A percentile compares a stretch with the other conserved stretches of the same genome.
Evolutionary conservation across 2,113 vertebrate species (phyloP).

Genomic region (Circaetus gallicus): DNA sequence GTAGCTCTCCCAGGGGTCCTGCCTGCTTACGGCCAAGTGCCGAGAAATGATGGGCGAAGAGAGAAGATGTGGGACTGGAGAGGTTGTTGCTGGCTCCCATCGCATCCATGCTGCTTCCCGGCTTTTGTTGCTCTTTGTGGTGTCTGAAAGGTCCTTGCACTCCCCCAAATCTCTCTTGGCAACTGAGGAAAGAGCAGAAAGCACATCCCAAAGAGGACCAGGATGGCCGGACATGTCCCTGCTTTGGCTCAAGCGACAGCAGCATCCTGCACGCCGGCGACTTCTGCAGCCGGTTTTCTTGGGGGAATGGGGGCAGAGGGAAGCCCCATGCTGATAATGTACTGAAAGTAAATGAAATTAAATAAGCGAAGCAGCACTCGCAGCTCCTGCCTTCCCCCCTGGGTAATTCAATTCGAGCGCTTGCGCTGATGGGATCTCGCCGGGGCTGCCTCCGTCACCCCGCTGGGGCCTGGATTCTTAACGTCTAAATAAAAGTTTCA

Average conservation of each 20-base stretch:
- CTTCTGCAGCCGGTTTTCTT: constrained; percentile 28
- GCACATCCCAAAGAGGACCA: not conserved
- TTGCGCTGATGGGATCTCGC: constrained; percentile 73
- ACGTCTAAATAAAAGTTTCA: constrained; percentile 79
- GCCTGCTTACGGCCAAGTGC: not conserved
- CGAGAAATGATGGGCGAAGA: not conserved
- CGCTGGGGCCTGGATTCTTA: constrained; percentile 74
- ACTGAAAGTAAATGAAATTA: constrained; percentile 82
- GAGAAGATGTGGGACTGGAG: not conserved
- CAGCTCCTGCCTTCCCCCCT: constrained; percentile 73
- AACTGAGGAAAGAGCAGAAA: not conserved
- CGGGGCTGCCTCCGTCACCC: constrained; percentile 74
- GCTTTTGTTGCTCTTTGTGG: not conserved
- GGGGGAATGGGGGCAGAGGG: constrained; percentile 41
- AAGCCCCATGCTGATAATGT: constrained; percentile 78
- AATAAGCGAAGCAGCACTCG: constrained; percentile 75
- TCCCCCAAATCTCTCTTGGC: not conserved
- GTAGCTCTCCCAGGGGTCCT: not conserved
- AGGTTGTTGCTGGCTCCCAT: not conserved
- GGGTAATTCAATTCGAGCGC: constrained; percentile 79
- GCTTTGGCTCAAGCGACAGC: not conserved
- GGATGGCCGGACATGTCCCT: not conserved
- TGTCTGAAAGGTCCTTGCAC: not conserved
- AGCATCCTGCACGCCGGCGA: not conserved
- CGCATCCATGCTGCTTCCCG: not conserved